A percentile compares a stretch with the other conserved stretches of the same genome.
Evolutionary conservation across 1,140 invertebrate genomes (phyloP).

Genomic region (Leptopilina clavipes): DNA sequence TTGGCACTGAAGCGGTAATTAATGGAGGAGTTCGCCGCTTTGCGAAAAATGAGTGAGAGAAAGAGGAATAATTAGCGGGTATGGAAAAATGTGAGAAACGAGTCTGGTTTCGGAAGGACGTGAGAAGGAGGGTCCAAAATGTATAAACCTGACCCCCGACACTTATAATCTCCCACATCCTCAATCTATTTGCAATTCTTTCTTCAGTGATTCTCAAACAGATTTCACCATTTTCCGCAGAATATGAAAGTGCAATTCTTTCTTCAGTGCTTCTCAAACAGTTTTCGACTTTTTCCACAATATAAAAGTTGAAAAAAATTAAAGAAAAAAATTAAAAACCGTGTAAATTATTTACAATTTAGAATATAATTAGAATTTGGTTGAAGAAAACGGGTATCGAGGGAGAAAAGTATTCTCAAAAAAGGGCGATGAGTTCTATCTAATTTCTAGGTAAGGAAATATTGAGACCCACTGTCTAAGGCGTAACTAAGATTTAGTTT

Average conservation of each 20-base stretch:
- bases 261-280: no score
- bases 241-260: background rate
- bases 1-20: conserved; percentile 14
- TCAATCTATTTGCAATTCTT: conserved; percentile 36
- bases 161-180: conserved; percentile 38
- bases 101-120: conserved; percentile 29
- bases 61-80: conserved; percentile 23
- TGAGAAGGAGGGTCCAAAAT: conserved; percentile 34
- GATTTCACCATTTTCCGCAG: no score
- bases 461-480: conserved; percentile 59
- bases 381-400: no score
- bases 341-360: no score
- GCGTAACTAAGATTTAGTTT: conserved; percentile 63
- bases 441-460: conserved; percentile 23
- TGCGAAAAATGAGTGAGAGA: conserved; percentile 15
- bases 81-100: conserved; percentile 34
- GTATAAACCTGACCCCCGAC: conserved; percentile 19
- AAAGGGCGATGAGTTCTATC: no score
- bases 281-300: no score
- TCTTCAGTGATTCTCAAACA: conserved; percentile 22
- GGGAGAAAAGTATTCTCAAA: no score
- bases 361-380: no score
- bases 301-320: no score
- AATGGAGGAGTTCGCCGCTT: background rate
- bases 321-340: no score